Conservation (phyloP, 2,888 invertebrate species). For the Cryptocheilus praepositus region DNA sequence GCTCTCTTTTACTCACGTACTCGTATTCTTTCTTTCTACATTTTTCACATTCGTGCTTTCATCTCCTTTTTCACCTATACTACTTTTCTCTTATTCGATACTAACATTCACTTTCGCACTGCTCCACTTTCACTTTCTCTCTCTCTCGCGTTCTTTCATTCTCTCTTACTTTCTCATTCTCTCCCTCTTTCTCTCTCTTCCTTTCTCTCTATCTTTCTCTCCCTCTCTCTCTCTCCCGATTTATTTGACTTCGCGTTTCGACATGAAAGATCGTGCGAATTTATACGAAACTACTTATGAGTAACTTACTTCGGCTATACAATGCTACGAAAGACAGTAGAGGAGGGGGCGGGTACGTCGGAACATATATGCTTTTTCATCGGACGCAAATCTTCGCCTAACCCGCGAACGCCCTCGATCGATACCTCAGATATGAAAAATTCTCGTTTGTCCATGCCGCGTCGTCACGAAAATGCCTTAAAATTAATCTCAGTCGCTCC, state of each 20-base stretch:
- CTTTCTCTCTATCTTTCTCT: not conserved
- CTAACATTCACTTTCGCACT: slow-evolving; percentile 8
- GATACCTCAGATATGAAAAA: not conserved
- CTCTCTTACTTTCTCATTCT: not conserved
- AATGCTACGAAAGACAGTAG: slow-evolving; percentile 41
- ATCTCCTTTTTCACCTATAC: too few species aligned
- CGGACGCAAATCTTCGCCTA: slow-evolving; percentile 20
- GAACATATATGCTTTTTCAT: slow-evolving; percentile 33
- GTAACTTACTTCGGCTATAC: slow-evolving; percentile 51
- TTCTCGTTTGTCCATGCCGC: not conserved
- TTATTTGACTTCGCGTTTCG: not conserved
- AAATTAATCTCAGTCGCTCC: slow-evolving; percentile 50
- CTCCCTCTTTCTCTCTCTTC: slow-evolving; percentile 3
- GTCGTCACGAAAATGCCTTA: slow-evolving; percentile 26
- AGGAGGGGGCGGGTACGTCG: slow-evolving; percentile 50
- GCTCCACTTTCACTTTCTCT: slow-evolving; percentile 1
- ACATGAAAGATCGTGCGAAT: slow-evolving; percentile 59
- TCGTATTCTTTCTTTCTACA: not conserved
- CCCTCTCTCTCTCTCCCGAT: slow-evolving; percentile 6
- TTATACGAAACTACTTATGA: slow-evolving; percentile 68
- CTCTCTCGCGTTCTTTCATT: not conserved
- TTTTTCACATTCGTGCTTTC: too few species aligned
- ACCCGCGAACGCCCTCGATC: too few species aligned
- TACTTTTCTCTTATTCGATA: not conserved
- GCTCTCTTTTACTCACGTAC: slow-evolving; percentile 4